phyloP scores from a whole-genome alignment of 2,888 invertebrate genomes.

The Xanthorhoe spadicearia region DNA sequence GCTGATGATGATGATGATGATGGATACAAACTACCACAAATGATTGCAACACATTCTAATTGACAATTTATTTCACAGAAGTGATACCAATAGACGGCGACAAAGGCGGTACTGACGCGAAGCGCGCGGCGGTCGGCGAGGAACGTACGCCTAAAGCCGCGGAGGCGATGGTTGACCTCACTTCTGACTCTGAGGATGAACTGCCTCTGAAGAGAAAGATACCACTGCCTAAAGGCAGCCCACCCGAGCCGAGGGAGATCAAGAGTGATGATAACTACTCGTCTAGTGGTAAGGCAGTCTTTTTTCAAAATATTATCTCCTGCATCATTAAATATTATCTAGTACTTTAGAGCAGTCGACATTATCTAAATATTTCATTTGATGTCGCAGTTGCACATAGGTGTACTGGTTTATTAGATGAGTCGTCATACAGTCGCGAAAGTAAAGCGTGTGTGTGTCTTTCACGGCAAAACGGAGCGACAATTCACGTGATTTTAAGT shows the following conservation, averaged over 20 bases:
- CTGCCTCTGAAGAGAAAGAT: slow-evolving; percentile 86
- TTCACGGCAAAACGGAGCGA: too few relatives aligned
- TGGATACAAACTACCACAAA: too few relatives aligned
- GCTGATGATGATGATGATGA: too few relatives aligned
- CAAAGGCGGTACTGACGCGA: slow-evolving; percentile 49
- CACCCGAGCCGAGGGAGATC: slow-evolving; percentile 61
- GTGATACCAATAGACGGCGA: slow-evolving; percentile 77
- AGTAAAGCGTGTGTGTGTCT: too few relatives aligned
- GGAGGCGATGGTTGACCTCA: slow-evolving; percentile 87
- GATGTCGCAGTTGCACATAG: too few relatives aligned
- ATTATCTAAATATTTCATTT: too few relatives aligned
- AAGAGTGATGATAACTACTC: slow-evolving; percentile 75
- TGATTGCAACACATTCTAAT: not conserved
- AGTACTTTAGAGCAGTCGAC: too few relatives aligned
- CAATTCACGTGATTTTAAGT: too few relatives aligned
- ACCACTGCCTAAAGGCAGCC: slow-evolving; percentile 70
- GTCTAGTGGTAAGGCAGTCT: slow-evolving; percentile 54
- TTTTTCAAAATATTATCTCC: too few relatives aligned
- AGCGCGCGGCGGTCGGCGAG: slow-evolving; percentile 74
- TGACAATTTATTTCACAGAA: slow-evolving; percentile 56
- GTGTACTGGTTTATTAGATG: too few relatives aligned
- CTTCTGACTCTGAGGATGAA: slow-evolving; percentile 90
- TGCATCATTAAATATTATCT: too few relatives aligned
- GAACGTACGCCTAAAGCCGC: slow-evolving; percentile 68
- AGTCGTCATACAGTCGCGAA: too few relatives aligned